These are phyloP conservation scores for Athripsodes cinereus DNA, from an alignment of 2,888 invertebrate genomes.

Conservation along the genomic window DNA sequence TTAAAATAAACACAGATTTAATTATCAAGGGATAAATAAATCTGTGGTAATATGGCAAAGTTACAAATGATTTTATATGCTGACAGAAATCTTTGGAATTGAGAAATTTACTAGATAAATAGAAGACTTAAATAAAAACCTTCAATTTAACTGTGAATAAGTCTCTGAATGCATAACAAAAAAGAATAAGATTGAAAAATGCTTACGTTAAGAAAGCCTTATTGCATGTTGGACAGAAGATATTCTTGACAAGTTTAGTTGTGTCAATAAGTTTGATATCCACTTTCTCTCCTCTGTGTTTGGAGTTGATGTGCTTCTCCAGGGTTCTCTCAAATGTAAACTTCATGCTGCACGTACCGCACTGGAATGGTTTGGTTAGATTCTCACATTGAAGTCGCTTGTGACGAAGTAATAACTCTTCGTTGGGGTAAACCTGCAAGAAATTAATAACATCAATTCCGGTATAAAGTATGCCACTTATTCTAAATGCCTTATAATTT, in stretches of 20 bases:
- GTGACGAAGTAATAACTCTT: conserved; percentile 49
- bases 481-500: no score
- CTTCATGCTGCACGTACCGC: conserved; percentile 40
- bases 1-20: no score
- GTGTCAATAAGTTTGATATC: conserved; percentile 41
- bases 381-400: conserved; percentile 34
- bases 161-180: no score
- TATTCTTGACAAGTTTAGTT: conserved; percentile 36
- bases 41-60: no score
- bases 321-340: conserved; percentile 45
- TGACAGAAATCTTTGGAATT: no score
- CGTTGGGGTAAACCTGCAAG: conserved; percentile 41
- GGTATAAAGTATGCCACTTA: no score
- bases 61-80: no score
- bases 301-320: conserved; percentile 43
- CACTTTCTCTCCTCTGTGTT: conserved; percentile 43
- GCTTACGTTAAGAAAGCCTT: conserved; percentile 54
- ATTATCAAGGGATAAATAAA: no score
- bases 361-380: conserved; percentile 34
- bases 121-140: no score
- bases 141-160: no score
- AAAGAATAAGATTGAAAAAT: no score
- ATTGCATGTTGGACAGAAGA: conserved; percentile 57
- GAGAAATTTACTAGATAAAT: no score
- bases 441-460: neutral